Evolutionary conservation across 2,797 vertebrate species (phyloP), one percentile per base, ranked within the genome.

Genomic region (Enteromius argenteus): DNA sequence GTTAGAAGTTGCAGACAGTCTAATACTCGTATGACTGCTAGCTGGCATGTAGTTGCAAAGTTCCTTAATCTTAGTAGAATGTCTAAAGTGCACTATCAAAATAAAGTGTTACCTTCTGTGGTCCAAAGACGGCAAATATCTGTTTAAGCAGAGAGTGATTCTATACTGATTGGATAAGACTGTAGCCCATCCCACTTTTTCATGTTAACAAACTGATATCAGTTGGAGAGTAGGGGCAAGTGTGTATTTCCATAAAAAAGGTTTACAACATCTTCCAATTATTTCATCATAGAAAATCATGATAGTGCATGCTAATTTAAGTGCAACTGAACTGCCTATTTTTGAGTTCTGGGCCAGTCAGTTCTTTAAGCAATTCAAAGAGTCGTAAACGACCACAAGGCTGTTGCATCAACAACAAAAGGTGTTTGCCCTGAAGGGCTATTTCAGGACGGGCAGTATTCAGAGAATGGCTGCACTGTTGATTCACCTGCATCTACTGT

Each of bases 401-500:
- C 7, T 67, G 56, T 35, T 75, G 73, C 35, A 11, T 67, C 75
- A 83, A 83, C 79, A 79, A 75, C 74, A 86, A 74, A 85, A 86
- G 51, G 58, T 51, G 53, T 77, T 84, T 39, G n/a, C 51, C 46
- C 64, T 3, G 56, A 21, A 78, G 39, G 27, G 10, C 53, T 80
- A 77, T 76, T 84, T 83, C 69, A 60, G 51, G 53, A 37, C 19
- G 21, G 17, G 4, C 14, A 30, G 23, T 76, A 78, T 80, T 84
- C 62, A 66, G 35, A 84, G 58, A 76, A 79, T 60, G 83, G 30
- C 74, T n/a, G 42, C 46, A 56, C 37, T 86, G 81, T 79, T 78
- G 69, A 67, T 86, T 85, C 66, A 76, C 87, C 85, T 85, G 86
- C 69, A 85, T 82, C 8, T 77, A 56, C 23, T 72, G 42, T n/a